These are phyloP conservation scores for Halyomorpha halys DNA, from an alignment of 1,140 invertebrate species.

Conservation along the genomic window DNA sequence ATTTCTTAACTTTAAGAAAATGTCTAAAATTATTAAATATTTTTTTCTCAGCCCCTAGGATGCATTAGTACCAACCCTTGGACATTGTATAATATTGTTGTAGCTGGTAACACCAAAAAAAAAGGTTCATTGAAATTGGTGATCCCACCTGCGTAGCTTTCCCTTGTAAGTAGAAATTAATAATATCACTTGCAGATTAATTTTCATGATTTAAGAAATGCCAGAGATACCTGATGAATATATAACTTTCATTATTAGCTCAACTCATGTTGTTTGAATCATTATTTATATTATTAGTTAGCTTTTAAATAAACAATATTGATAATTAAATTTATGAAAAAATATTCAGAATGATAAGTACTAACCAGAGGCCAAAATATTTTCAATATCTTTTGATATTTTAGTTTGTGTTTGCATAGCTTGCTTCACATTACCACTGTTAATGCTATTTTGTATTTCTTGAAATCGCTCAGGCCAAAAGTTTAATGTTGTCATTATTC, in stretches of 20 bases:
- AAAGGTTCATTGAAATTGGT: too few species aligned
- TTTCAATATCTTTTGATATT: slow-evolving; percentile 4
- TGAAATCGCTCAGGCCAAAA: slow-evolving; percentile 41
- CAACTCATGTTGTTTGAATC: neutral
- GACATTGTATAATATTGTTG: too few species aligned
- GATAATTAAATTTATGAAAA: neutral
- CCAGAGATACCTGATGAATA: neutral
- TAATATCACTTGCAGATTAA: neutral
- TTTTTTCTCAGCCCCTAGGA: too few species aligned
- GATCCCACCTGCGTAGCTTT: too few species aligned
- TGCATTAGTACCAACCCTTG: too few species aligned
- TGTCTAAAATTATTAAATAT: too few species aligned
- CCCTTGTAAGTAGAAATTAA: too few species aligned
- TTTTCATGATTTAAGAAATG: neutral
- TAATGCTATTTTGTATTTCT: slow-evolving; percentile 34
- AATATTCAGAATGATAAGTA: neutral
- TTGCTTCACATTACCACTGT: neutral
- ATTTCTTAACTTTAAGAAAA: too few species aligned
- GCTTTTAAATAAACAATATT: neutral
- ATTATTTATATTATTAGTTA: neutral
- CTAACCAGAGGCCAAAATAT: slow-evolving; percentile 3
- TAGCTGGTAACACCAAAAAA: too few species aligned
- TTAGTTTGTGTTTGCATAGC: neutral
- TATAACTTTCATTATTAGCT: neutral
- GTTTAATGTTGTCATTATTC: slow-evolving; percentile 54